These are phyloP conservation scores for Amphiprion clarkii DNA, from an alignment of 2,797 vertebrate species.

Conservation along the genomic window DNA sequence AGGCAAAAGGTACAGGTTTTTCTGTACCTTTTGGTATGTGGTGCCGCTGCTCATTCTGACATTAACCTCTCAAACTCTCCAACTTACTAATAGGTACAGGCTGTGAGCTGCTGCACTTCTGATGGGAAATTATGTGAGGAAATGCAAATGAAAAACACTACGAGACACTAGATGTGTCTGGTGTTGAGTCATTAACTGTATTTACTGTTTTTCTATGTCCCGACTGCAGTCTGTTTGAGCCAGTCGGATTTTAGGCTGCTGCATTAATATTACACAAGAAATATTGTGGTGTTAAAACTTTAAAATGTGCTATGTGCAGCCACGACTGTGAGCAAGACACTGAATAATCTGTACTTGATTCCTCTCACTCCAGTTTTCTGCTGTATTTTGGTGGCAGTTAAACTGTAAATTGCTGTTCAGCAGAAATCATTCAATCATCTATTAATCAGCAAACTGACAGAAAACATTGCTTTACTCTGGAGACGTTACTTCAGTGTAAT, in stretches of 20 bases:
- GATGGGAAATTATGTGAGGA: no score
- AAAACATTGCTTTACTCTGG: not conserved
- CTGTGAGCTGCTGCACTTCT: no score
- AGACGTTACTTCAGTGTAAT: not conserved
- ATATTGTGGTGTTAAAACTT: constrained; percentile 4
- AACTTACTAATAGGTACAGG: no score
- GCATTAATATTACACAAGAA: not conserved
- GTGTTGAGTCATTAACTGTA: constrained; percentile 21
- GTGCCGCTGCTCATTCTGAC: no score
- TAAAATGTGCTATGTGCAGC: not conserved
- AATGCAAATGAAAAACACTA: no score
- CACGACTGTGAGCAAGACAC: not conserved
- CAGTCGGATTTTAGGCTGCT: not conserved
- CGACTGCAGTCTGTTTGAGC: constrained; percentile 26
- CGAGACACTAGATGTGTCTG: constrained; percentile 12
- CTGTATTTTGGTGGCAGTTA: not conserved
- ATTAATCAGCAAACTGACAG: not conserved
- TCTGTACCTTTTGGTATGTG: no score
- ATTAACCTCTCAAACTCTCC: no score
- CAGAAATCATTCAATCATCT: constrained; percentile 20
- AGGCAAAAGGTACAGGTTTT: no score
- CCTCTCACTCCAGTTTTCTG: not conserved
- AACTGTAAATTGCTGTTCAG: not conserved
- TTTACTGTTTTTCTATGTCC: not conserved
- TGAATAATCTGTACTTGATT: not conserved